phyloP scores from a whole-genome alignment of 2,888 invertebrate species.

The Matsumyia berberina region DNA sequence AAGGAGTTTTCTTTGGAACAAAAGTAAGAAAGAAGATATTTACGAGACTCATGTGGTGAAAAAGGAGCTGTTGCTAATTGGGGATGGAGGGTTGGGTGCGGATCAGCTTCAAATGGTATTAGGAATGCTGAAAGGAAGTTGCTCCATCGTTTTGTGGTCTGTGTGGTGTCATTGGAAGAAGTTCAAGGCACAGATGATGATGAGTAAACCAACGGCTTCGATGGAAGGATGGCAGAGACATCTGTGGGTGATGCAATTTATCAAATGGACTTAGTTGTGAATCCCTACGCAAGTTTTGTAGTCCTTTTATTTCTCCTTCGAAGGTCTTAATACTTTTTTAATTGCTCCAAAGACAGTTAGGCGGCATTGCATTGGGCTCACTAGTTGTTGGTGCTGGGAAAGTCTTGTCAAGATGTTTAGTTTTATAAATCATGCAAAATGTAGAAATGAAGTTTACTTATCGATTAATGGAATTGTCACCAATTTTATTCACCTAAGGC shows the following conservation, averaged over 20 bases:
- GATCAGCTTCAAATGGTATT: constrained; percentile 66
- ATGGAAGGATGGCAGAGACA: constrained; percentile 58
- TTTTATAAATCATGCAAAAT: no score
- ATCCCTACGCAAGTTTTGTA: constrained; percentile 52
- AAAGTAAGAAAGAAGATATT: constrained; percentile 68
- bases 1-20: constrained; percentile 73
- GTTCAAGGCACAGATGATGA: constrained; percentile 49
- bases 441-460: no score
- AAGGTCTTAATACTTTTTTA: constrained; percentile 60
- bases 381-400: no score
- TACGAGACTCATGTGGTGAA: constrained; percentile 75
- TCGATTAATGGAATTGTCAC: no score
- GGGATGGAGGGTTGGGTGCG: constrained; percentile 48
- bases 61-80: constrained; percentile 74
- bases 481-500: no score
- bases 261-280: constrained; percentile 70
- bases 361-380: constrained; percentile 1
- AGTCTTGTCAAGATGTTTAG: no score
- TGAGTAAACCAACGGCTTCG: constrained; percentile 43
- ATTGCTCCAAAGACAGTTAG: constrained; percentile 48
- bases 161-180: constrained; percentile 41
- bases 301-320: constrained; percentile 53
- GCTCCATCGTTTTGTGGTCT: constrained; percentile 51
- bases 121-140: constrained; percentile 62
- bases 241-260: constrained; percentile 73